Evolutionary conservation across 2,797 vertebrate species (phyloP), one percentile per base, ranked within the genome.

Genomic region (Erpetoichthys calabaricus): DNA sequence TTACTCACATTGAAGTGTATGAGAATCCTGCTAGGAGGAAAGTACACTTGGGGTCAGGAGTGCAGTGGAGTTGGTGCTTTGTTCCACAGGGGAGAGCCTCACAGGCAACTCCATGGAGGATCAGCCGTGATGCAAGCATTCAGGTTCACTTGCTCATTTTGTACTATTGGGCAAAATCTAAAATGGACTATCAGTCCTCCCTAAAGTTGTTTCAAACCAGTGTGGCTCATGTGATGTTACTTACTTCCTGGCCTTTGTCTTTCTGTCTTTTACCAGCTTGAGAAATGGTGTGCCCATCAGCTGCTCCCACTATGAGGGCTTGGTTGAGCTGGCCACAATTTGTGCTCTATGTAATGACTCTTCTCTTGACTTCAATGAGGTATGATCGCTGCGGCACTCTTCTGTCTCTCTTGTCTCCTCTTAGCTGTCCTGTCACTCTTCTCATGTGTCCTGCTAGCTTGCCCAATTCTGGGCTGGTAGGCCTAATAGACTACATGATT

Each of bases 341-440:
- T 85, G 86, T 62, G 83, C 84, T 1, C 69, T 88, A 54, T 88
- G 85, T 67, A 88, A 88, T 54, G 86, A 87, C 71, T 87, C 86
- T 53, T 85, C 86, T 1, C 73, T 88, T 51, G 85, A 87, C 67
- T 88, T 69, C 71, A 87, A 77, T 3, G 86, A 85, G 76, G 86
- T 85, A 49, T 25, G 25, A 25, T 25, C 25, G 25, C 2, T 25
- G 25, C 25, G 25, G 25, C 57, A 10, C 3, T 54, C 8, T 56
- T 55, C 9, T 56, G 49, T 53, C 49, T 42, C 51, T 56, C 10
- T 59, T 56, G 44, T n/a, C 46, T 45, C 53, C 45, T 43, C 41
- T 5, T 10, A 42, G 9, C 25, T 5, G 45, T 6, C 51, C 44
- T 6, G 1, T 47, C 4, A 8, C 41, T 52, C 41, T 42, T 42